These are phyloP conservation scores for Pterois miles DNA, from an alignment of 2,797 vertebrate genomes.

Conservation along the genomic window DNA sequence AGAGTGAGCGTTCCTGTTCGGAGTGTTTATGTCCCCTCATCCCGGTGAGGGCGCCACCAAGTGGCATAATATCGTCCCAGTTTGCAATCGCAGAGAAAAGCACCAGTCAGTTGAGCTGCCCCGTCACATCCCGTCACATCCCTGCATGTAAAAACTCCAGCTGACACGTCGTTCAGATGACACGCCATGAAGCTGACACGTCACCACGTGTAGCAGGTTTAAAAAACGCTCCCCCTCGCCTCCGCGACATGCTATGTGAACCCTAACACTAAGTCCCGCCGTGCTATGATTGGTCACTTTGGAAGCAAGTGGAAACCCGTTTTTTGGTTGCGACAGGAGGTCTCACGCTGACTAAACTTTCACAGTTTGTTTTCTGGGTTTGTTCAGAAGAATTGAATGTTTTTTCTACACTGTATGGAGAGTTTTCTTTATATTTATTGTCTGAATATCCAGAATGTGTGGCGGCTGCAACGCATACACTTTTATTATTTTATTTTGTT, in stretches of 20 bases:
- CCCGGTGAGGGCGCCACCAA: background rate
- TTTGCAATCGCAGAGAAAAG: too few relatives aligned
- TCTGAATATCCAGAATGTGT: slow-evolving; percentile 53
- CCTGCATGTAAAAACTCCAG: too few relatives aligned
- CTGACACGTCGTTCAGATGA: too few relatives aligned
- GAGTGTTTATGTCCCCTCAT: background rate
- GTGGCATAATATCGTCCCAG: background rate
- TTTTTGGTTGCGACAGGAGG: background rate
- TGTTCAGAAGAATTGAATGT: slow-evolving; percentile 26
- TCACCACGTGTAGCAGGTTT: too few relatives aligned
- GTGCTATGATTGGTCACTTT: background rate
- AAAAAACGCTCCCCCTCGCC: too few relatives aligned
- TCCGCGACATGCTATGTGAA: too few relatives aligned
- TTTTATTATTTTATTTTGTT: slow-evolving; percentile 88
- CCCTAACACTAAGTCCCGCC: background rate
- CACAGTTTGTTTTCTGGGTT: background rate
- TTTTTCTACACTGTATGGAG: background rate
- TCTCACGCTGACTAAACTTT: background rate
- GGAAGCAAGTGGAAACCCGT: too few relatives aligned
- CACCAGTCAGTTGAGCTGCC: too few relatives aligned
- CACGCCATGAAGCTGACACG: too few relatives aligned
- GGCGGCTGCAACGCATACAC: slow-evolving; percentile 72
- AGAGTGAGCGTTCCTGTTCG: background rate
- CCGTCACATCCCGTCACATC: too few relatives aligned
- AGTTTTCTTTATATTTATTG: slow-evolving; percentile 20